Conservation (phyloP, 2,113 vertebrate species). For the Dicaeum eximium region DNA sequence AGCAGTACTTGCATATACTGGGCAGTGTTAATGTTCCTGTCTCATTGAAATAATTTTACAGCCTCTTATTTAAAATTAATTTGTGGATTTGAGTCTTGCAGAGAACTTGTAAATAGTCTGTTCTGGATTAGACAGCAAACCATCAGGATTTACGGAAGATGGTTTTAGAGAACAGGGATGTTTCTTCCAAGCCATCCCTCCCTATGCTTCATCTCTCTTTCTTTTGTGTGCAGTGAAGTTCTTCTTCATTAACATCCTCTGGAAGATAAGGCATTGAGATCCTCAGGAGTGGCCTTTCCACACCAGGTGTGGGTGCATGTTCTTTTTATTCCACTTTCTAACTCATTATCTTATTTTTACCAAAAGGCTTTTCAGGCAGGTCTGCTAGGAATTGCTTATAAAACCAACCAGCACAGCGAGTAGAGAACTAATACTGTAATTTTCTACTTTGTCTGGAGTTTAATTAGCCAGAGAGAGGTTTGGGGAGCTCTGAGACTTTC, state of each 20-base stretch:
- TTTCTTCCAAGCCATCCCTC: neutral
- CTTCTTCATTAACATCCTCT: neutral
- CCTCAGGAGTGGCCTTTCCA: neutral
- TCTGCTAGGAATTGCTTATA: neutral
- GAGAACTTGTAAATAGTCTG: neutral
- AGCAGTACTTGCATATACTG: neutral
- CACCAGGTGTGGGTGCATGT: neutral
- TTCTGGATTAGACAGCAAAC: neutral
- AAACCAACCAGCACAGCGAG: neutral
- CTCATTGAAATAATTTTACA: neutral
- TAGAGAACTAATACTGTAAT: neutral
- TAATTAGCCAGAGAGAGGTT: neutral
- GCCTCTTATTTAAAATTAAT: neutral
- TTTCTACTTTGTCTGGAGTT: neutral
- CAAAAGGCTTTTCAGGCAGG: neutral
- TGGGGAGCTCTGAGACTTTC: neutral
- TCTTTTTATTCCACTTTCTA: neutral
- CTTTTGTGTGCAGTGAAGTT: fast-evolving
- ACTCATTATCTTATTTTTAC: neutral
- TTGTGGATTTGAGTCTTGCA: neutral
- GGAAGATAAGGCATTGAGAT: neutral
- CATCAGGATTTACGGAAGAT: neutral
- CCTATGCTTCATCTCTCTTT: neutral
- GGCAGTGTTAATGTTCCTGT: neutral
- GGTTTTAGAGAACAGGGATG: neutral